Evolutionary conservation across 2,113 vertebrate species (phyloP).

Genomic region (Oryzias celebensis): DNA sequence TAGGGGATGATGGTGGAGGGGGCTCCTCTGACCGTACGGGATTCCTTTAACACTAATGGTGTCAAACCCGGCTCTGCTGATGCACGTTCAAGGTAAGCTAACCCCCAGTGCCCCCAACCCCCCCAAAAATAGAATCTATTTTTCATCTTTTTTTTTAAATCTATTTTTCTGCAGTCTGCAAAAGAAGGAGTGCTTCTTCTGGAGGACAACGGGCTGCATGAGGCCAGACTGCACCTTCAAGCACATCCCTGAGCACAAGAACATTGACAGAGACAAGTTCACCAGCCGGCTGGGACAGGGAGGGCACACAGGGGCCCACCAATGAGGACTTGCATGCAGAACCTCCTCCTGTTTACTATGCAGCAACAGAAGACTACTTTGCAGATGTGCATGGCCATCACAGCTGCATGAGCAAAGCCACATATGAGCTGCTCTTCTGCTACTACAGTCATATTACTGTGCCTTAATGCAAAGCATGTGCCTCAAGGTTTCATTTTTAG

Average conservation of each 20-base stretch:
- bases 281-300: conserved; percentile 20
- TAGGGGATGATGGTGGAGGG: conserved; percentile 69
- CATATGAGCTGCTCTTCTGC: neutral
- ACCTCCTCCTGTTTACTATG: neutral
- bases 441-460: conserved; percentile 2
- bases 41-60: conserved; percentile 32
- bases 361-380: too few relatives aligned
- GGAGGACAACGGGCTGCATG: conserved; percentile 72
- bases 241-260: conserved; percentile 71
- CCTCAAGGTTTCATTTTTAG: neutral
- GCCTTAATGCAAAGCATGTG: conserved; percentile 17
- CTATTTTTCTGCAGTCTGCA: conserved; percentile 28
- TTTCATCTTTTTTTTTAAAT: neutral
- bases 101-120: conserved; percentile 10
- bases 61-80: too few relatives aligned
- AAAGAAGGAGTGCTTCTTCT: conserved; percentile 76
- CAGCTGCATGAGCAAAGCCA: neutral
- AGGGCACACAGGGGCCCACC: conserved; percentile 1
- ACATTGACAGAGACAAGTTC: conserved; percentile 62
- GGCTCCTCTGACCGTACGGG: conserved; percentile 55
- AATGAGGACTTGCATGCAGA: neutral
- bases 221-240: conserved; percentile 66
- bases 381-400: neutral
- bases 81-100: neutral
- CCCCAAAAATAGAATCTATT: conserved; percentile 3